Base-by-base conservation (phyloP, 2,888 invertebrate genomes). In the Athetis lepigone region DNA sequence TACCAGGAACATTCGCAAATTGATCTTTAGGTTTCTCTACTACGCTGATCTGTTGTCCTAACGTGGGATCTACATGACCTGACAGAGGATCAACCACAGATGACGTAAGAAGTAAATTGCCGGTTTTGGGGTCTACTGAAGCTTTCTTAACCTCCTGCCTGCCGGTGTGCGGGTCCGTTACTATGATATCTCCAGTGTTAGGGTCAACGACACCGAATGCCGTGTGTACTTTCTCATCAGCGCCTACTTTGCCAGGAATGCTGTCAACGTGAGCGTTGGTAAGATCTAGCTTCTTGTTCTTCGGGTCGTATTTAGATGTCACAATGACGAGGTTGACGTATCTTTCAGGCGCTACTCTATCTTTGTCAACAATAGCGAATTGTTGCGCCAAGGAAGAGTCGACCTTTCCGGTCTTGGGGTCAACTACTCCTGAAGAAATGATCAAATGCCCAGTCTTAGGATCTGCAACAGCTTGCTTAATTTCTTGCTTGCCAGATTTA, bases 101-200 rank as follows among this genome's bases (percentile, higher is more conserved):
- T 58, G 96, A 94, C 16, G 91, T 90, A 13, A 95, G 84, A 56
- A 95, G 91, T 33, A 96, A 77, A 81, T 95, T 95, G 45, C 96
- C 96, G 0, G 96, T 96, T 83, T 95, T 96, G 0, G 96, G 94
- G 86, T 96, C 96, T 56, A 96, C 92, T 68, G 95, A 90, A n/a
- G 97, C 96, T 84, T 96, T 95, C 79, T 95, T 95, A 5, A 95
- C 83, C 69, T 96, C 96, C 49, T 93, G 95, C 82, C 96, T 96
- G 23, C 96, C 96, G 0, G 96, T 96, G 40, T 92, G 87, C 27
- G 95, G 95, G 70, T 96, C 96, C 13, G 94, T 90, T 0, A 95
- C 89, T 51, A 95, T 90, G 33, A 96, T 91, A 11, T 95, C 95
- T 36, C 96, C 96, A 64, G 95, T 95, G 4, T 88, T 90, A 0